phyloP scores from a whole-genome alignment of 2,888 invertebrate genomes.

The Bibio marci region DNA sequence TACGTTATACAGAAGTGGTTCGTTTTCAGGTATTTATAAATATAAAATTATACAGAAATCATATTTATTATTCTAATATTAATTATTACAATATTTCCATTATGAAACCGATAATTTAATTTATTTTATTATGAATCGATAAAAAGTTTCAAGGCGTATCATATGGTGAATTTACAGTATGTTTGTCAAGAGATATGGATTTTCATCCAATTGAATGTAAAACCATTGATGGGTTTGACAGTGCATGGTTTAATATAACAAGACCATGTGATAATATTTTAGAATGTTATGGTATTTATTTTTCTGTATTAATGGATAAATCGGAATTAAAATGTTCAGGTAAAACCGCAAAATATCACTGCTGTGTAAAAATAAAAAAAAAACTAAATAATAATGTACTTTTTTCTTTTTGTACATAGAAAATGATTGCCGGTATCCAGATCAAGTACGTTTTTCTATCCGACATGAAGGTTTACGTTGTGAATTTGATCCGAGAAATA shows the following conservation, averaged over 20 bases:
- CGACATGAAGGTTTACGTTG: constrained; percentile 33
- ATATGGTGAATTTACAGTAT: constrained; percentile 37
- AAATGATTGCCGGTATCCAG: constrained; percentile 44
- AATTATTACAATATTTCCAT: no score
- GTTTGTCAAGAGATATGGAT: constrained; percentile 31
- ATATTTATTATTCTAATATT: no score
- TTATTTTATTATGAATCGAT: no score
- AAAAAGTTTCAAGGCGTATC: constrained; percentile 36
- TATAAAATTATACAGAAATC: not conserved
- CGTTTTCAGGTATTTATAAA: constrained; percentile 14
- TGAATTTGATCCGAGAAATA: constrained; percentile 3
- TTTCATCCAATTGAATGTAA: constrained; percentile 33
- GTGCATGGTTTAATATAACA: constrained; percentile 32
- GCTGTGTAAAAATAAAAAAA: no score
- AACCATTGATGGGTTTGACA: constrained; percentile 28
- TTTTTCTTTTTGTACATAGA: constrained; percentile 30
- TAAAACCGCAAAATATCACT: constrained; percentile 17
- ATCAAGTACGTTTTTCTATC: constrained; percentile 42
- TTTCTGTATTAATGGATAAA: constrained; percentile 32
- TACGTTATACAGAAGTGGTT: constrained; percentile 20
- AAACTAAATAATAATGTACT: not conserved
- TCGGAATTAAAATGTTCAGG: constrained; percentile 40
- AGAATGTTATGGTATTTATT: constrained; percentile 35
- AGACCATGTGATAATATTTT: constrained; percentile 31
- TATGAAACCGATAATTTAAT: no score